These are phyloP conservation scores for Sander vitreus DNA, from an alignment of 2,113 vertebrate species.

Conservation along the genomic window DNA sequence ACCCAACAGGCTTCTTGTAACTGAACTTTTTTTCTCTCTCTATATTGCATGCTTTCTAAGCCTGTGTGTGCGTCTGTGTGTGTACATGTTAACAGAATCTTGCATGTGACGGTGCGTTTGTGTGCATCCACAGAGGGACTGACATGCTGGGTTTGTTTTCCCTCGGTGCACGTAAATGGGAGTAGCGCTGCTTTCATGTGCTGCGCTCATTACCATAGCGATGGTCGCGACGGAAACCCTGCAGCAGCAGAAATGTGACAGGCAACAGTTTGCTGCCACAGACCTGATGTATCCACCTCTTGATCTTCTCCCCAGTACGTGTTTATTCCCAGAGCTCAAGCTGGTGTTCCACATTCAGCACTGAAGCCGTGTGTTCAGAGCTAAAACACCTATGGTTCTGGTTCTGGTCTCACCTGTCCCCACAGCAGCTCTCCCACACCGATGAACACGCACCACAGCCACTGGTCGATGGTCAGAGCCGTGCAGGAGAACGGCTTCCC, in stretches of 20 bases:
- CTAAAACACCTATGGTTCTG: neutral
- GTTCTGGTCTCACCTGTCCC: conserved; percentile 91
- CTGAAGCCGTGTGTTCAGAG: neutral
- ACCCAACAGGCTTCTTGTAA: conserved; percentile 31
- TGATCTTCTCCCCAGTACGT: neutral
- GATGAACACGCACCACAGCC: conserved; percentile 98
- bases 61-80: conserved; percentile 6
- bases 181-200: conserved; percentile 70
- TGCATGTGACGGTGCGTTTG: conserved; percentile 1
- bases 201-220: conserved; percentile 72
- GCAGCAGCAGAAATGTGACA: conserved; percentile 32
- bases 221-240: conserved; percentile 70
- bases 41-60: conserved; percentile 18
- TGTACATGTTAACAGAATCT: conserved; percentile 8
- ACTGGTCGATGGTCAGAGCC: conserved; percentile 91
- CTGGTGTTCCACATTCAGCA: neutral
- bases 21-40: conserved; percentile 13
- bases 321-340: neutral
- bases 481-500: conserved; percentile 98
- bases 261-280: conserved; percentile 53
- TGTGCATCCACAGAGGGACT: conserved; percentile 50
- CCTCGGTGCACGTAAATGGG: conserved; percentile 57
- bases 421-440: conserved; percentile 96
- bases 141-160: conserved; percentile 61
- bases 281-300: conserved; percentile 29